These are phyloP conservation scores for Oscheius onirici DNA, from an alignment of 2,888 invertebrate genomes.

Conservation along the genomic window DNA sequence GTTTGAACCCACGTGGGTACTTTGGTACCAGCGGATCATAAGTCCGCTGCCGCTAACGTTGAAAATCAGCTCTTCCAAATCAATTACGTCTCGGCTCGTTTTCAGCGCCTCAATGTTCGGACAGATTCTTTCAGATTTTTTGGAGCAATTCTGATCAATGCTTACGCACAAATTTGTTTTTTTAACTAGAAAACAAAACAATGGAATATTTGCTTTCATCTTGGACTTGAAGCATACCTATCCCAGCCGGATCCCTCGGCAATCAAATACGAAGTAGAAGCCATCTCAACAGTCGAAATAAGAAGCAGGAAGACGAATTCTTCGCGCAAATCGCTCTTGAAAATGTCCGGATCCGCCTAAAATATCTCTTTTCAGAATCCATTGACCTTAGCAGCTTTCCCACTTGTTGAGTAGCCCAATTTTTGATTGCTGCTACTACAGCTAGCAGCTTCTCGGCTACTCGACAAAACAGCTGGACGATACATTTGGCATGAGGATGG, in stretches of 20 bases:
- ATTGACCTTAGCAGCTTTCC: not conserved
- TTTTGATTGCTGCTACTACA: not conserved
- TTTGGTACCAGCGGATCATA: not conserved
- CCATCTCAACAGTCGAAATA: not conserved
- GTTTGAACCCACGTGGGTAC: too few species aligned
- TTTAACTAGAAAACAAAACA: too few species aligned
- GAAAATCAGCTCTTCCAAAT: too few species aligned
- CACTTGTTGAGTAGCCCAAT: constrained; percentile 19
- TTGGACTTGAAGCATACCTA: too few species aligned
- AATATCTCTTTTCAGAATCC: not conserved
- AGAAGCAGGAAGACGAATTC: constrained; percentile 9
- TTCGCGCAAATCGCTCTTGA: not conserved
- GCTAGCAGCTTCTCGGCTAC: constrained; percentile 34
- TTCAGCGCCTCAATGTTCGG: too few species aligned
- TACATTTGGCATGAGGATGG: not conserved
- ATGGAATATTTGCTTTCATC: too few species aligned
- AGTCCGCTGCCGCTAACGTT: not conserved
- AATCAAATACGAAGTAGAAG: not conserved
- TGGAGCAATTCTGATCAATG: too few species aligned
- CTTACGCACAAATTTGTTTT: too few species aligned
- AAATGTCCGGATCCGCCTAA: not conserved
- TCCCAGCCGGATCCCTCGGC: constrained; percentile 17
- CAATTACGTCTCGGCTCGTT: too few species aligned
- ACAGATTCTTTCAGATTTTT: too few species aligned
- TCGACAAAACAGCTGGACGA: constrained; percentile 43